Evolutionary conservation across 2,888 invertebrate genomes (phyloP), one percentile per base, ranked within the genome.

Genomic region (Mechanitis mazaeus): DNA sequence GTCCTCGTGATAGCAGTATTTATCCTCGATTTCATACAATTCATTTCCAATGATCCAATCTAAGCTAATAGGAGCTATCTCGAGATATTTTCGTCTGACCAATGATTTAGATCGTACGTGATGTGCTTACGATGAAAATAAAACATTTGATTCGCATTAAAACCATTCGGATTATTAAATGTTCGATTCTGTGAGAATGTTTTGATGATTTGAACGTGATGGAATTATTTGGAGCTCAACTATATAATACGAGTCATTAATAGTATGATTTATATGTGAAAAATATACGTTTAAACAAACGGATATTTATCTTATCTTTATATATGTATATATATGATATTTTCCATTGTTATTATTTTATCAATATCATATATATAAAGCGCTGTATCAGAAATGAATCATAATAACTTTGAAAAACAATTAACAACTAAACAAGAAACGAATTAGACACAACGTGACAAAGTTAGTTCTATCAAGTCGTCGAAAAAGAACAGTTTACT

Each of bases 121-220:
- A 88, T 74, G 85, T 84, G 89, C 84, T 89, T 89, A 89, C 78
- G 76, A 72, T 72, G 80, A 82, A 80, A 84, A 85, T 86, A 82
- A 87, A 90, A 84, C 84, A 83, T 85, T 89, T 85, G 84, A 80
- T 85, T 80, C 80, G 79, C 77, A 87, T 87, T 86, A 87, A 83
- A 77, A 68, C 78, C 79, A 84, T 84, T 87, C 84, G 80, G 80
- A 81, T 87, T 81, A 90, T 90, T 87, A 89, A 88, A 88, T 88
- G 88, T 72, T 79, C 76, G 75, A 77, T 77, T 85, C 86, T 87
- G 88, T 87, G 89, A 87, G 89, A 89, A 87, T 83, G 28, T 81
- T 82, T 78, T 79, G 78, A 84, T 81, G 79, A 77, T 72, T 70
- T 68, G 71, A 76, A 81, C 87, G 85, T 81, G 76, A 69, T 67